Percentiles rank a stretch among this genome's conserved stretches.
Conservation (phyloP, 2,797 vertebrate genomes). For the Helicolenus hilgendorfi region DNA sequence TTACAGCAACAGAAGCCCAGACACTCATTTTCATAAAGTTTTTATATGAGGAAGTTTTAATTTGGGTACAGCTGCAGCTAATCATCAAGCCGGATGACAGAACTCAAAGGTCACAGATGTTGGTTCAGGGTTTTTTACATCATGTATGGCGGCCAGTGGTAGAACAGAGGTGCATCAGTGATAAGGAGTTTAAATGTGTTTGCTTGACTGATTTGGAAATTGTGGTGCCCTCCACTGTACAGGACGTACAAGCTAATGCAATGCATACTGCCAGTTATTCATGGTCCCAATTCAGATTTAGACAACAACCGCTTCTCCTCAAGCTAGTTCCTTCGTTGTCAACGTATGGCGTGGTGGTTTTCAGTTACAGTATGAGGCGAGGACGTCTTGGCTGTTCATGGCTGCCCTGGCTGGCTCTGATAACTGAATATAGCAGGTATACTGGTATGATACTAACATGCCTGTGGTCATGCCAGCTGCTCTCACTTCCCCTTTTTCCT, state of each 20-base stretch:
- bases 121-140: background rate
- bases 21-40: background rate
- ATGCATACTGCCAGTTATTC: constrained; percentile 5
- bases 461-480: constrained; percentile 20
- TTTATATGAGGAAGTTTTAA: background rate
- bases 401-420: constrained; percentile 10
- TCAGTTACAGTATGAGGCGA: background rate
- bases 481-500: constrained; percentile 47
- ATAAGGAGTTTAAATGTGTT: constrained; percentile 10
- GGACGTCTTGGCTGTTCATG: background rate
- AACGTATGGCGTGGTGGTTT: background rate
- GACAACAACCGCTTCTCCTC: background rate
- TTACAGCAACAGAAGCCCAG: background rate
- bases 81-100: background rate
- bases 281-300: constrained; percentile 18
- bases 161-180: background rate
- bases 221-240: background rate
- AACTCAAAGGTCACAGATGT: background rate
- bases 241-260: background rate
- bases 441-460: constrained; percentile 16
- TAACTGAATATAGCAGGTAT: constrained; percentile 34
- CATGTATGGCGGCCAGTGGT: background rate
- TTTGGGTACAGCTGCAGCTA: background rate
- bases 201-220: constrained; percentile 2
- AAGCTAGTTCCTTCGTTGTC: background rate